Evolutionary conservation across 1,140 invertebrate genomes (phyloP).

Genomic region (Drosophila sproati): DNA sequence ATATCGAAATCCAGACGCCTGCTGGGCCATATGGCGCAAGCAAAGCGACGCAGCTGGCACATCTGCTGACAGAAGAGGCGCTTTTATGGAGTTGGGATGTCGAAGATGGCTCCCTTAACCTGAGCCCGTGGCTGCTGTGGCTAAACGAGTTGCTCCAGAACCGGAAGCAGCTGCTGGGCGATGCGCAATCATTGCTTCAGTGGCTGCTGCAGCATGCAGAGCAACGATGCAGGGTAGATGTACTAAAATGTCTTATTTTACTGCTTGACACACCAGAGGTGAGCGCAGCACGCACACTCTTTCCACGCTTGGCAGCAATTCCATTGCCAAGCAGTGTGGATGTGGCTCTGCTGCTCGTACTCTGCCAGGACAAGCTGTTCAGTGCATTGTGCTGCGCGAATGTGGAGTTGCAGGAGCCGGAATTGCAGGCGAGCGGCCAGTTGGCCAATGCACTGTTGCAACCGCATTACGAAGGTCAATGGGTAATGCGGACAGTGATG

Average conservation of each 20-base stretch:
- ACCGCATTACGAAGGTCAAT: conserved; percentile 50
- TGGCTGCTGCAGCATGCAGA: conserved; percentile 32
- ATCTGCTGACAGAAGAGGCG: conserved; percentile 43
- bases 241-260: conserved; percentile 31
- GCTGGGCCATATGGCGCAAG: conserved; percentile 20
- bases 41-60: conserved; percentile 35
- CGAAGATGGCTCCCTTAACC: conserved; percentile 9
- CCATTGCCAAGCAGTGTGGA: conserved; percentile 14
- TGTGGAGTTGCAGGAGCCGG: not conserved
- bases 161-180: conserved; percentile 22
- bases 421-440: conserved; percentile 2
- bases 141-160: conserved; percentile 48
- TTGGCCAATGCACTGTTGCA: conserved; percentile 42
- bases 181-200: conserved; percentile 30
- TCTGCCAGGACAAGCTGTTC: conserved; percentile 54
- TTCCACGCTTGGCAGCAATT: conserved; percentile 30
- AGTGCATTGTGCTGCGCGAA: conserved; percentile 7
- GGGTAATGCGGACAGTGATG: conserved; percentile 9
- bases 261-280: conserved; percentile 41
- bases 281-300: not conserved
- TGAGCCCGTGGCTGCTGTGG: conserved; percentile 54
- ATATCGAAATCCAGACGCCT: conserved; percentile 22
- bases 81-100: not conserved
- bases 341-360: conserved; percentile 43
- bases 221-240: not conserved